Percentiles rank a stretch among this genome's conserved stretches.
These are phyloP conservation scores for Agelastica alni DNA, from an alignment of 2,888 invertebrate genomes.

Conservation along the genomic window DNA sequence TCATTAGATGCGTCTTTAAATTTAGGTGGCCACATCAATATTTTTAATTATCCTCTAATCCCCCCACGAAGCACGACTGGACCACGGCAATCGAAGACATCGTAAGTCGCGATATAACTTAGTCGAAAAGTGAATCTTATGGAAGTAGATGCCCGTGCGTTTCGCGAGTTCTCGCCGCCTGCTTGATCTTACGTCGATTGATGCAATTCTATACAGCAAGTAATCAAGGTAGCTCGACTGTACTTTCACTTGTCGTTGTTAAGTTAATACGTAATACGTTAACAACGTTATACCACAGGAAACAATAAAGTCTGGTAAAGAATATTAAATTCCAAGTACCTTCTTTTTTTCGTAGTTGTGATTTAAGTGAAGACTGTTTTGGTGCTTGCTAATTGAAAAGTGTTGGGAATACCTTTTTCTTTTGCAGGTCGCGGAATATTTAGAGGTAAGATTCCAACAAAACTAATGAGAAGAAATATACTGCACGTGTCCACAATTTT, in stretches of 20 bases:
- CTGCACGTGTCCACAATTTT: too few relatives aligned
- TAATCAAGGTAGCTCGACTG: constrained; percentile 43
- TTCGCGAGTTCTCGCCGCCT: constrained; percentile 25
- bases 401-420: too few relatives aligned
- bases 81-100: constrained; percentile 7
- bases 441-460: constrained; percentile 2
- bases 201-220: constrained; percentile 44
- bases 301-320: constrained; percentile 36
- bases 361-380: constrained; percentile 6
- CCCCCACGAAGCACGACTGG: constrained; percentile 5
- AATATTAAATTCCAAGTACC: constrained; percentile 21
- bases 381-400: not conserved
- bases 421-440: too few relatives aligned
- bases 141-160: constrained; percentile 25
- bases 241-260: constrained; percentile 48
- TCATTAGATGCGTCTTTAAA: too few relatives aligned
- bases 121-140: constrained; percentile 35
- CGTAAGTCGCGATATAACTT: constrained; percentile 21
- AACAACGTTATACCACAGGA: constrained; percentile 31
- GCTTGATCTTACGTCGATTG: constrained; percentile 35
- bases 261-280: constrained; percentile 41
- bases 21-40: too few relatives aligned
- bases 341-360: constrained; percentile 7
- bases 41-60: constrained; percentile 7
- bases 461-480: too few relatives aligned